Evolutionary conservation across 2,888 invertebrate genomes (phyloP).

Genomic region (Chaitophorus viminalis): DNA sequence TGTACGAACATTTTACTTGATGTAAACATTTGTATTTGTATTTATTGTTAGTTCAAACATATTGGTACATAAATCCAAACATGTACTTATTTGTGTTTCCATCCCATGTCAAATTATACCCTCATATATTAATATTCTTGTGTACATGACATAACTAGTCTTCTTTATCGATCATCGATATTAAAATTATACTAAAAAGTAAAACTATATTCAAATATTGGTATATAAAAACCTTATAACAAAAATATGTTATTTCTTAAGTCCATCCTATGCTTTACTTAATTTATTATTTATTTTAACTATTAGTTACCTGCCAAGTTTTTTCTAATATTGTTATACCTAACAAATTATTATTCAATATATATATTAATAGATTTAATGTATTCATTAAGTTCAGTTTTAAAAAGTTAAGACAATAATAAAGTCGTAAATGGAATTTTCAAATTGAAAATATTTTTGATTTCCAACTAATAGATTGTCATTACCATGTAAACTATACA

Average conservation of each 20-base stretch:
- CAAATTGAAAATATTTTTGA: no score
- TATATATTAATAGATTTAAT: no score
- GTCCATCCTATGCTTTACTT: slow-evolving; percentile 41
- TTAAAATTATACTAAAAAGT: no score
- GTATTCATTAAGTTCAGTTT: no score
- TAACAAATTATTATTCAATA: no score
- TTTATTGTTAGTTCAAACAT: not conserved
- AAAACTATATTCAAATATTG: no score
- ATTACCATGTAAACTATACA: not conserved
- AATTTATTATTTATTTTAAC: slow-evolving; percentile 3
- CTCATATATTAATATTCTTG: not conserved
- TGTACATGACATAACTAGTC: not conserved
- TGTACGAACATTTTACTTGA: not conserved
- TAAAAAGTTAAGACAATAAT: no score
- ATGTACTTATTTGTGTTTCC: not conserved
- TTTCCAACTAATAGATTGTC: no score
- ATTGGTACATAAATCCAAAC: not conserved
- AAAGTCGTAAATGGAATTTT: no score
- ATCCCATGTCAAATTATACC: not conserved
- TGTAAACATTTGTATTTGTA: not conserved
- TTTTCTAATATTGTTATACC: not conserved
- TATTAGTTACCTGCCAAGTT: not conserved
- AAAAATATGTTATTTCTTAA: slow-evolving; percentile 11
- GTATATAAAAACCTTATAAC: not conserved
- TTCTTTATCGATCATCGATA: not conserved